phyloP scores from a whole-genome alignment of 2,888 invertebrate genomes.

The Galerucella calmariensis region DNA sequence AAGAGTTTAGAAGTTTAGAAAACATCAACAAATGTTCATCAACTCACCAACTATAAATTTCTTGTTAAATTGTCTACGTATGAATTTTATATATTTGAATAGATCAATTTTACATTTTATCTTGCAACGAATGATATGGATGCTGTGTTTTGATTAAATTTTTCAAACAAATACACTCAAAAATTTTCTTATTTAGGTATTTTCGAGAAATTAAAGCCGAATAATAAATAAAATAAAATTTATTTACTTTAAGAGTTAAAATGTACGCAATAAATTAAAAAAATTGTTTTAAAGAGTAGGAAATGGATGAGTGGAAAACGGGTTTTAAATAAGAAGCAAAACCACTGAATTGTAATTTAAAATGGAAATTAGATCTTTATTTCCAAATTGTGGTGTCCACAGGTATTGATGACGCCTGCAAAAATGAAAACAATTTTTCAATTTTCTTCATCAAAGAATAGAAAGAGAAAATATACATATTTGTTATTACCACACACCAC shows the following conservation, averaged over 20 bases:
- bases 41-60: no score
- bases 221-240: constrained; percentile 46
- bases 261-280: constrained; percentile 44
- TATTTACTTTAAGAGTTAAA: constrained; percentile 42
- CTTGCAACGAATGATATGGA: no score
- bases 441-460: constrained; percentile 6
- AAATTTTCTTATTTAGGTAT: neutral
- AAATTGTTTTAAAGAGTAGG: constrained; percentile 25
- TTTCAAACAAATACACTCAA: neutral
- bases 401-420: constrained; percentile 57
- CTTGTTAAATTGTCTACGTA: no score
- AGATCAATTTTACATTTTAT: no score
- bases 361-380: constrained; percentile 63
- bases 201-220: constrained; percentile 40
- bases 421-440: constrained; percentile 52
- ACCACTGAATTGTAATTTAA: constrained; percentile 58
- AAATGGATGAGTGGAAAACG: constrained; percentile 45
- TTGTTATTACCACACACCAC: neutral
- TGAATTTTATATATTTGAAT: no score
- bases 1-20: no score
- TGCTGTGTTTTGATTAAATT: no score
- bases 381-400: constrained; percentile 57
- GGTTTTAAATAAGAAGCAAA: constrained; percentile 50
- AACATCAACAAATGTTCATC: no score
- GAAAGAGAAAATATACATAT: neutral